phyloP scores from a whole-genome alignment of 2,888 invertebrate genomes.

The Saturnia japonica region DNA sequence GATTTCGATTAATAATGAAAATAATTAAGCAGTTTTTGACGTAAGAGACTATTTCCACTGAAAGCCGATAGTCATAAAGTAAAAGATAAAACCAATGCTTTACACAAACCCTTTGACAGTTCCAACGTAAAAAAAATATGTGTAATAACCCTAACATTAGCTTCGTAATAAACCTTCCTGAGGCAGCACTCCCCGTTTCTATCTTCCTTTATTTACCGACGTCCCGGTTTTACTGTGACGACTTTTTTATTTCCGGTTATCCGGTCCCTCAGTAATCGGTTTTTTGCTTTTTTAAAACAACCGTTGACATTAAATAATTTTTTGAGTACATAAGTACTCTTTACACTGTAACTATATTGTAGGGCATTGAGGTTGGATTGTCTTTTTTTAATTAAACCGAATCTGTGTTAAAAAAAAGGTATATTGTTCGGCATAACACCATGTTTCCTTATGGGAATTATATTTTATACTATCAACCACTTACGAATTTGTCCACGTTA shows the following conservation, averaged over 20 bases:
- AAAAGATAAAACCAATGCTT: not conserved
- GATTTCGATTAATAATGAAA: not conserved
- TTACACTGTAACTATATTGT: too few species aligned
- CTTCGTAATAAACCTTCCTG: slow-evolving; percentile 20
- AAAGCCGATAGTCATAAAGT: not conserved
- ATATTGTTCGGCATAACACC: too few species aligned
- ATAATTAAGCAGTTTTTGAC: not conserved
- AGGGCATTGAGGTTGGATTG: too few species aligned
- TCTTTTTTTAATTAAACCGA: too few species aligned
- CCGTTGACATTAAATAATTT: slow-evolving; percentile 6
- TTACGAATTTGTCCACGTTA: too few species aligned
- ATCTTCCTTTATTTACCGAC: slow-evolving; percentile 25
- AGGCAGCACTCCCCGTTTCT: slow-evolving; percentile 18
- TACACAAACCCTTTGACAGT: slow-evolving; percentile 25
- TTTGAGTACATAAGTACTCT: not conserved
- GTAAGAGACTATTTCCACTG: not conserved
- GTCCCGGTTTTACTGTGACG: slow-evolving; percentile 67
- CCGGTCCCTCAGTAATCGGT: slow-evolving; percentile 30
- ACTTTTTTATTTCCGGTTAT: slow-evolving; percentile 74
- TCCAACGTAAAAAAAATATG: slow-evolving; percentile 4
- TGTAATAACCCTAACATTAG: slow-evolving; percentile 19
- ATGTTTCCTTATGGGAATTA: too few species aligned
- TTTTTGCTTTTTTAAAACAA: slow-evolving; percentile 24
- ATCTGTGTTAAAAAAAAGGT: too few species aligned
- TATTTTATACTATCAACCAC: too few species aligned